A percentile compares a stretch with the other conserved stretches of the same genome.
Conservation (phyloP, 2,888 invertebrate genomes). For the Callyntrura sp. region DNA sequence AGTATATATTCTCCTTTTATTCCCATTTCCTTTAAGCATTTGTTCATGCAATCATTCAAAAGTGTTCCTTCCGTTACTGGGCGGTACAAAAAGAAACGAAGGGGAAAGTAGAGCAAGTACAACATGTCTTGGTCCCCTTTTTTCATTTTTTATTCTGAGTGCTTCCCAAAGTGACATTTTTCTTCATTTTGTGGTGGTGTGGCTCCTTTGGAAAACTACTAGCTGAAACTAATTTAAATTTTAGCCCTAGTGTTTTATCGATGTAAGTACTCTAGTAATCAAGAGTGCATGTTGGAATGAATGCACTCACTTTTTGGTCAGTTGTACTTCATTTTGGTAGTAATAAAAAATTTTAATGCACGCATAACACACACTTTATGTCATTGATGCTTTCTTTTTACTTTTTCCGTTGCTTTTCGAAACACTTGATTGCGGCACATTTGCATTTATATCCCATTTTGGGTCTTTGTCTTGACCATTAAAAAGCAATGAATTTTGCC, state of each 20-base stretch:
- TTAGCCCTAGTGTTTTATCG: too few relatives aligned
- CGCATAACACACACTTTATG: background rate
- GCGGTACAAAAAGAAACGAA: background rate
- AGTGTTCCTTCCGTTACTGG: background rate
- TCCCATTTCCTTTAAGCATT: slow-evolving; percentile 21
- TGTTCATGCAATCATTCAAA: slow-evolving; percentile 36
- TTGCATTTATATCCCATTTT: slow-evolving; percentile 48
- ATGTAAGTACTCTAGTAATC: background rate
- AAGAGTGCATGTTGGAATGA: background rate
- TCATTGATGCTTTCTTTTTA: background rate
- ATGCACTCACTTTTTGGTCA: background rate
- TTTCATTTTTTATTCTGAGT: background rate
- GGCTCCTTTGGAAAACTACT: background rate
- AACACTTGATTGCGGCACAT: too few relatives aligned
- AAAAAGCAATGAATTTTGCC: slow-evolving; percentile 4
- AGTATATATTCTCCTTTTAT: background rate
- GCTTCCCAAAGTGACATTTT: too few relatives aligned
- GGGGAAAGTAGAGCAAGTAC: slow-evolving; percentile 12
- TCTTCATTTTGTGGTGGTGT: too few relatives aligned
- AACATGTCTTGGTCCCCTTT: background rate
- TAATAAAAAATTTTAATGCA: background rate
- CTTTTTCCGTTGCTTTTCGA: background rate
- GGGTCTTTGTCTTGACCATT: background rate
- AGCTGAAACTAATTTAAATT: too few relatives aligned
- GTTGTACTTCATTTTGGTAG: background rate